A percentile compares a stretch with the other conserved stretches of the same genome.
phyloP scores from a whole-genome alignment of 2,113 vertebrate genomes.

The Brachionichthys hirsutus region DNA sequence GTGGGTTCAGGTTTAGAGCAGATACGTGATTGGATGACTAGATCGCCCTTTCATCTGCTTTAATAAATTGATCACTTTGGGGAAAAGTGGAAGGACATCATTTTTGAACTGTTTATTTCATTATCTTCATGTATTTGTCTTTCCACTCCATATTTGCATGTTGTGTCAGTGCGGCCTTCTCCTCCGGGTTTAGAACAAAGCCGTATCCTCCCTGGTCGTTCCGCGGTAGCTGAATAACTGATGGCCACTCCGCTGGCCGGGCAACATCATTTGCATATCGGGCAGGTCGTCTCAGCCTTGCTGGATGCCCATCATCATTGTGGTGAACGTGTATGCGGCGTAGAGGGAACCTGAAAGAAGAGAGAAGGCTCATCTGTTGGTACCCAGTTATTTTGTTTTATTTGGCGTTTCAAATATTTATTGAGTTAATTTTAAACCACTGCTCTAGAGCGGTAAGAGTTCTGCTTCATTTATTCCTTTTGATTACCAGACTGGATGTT shows the following conservation, averaged over 20 bases:
- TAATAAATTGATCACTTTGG: too few species aligned
- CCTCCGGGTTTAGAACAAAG: constrained; percentile 39
- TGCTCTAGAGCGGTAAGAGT: constrained; percentile 67
- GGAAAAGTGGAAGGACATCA: too few species aligned
- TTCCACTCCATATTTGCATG: constrained; percentile 68
- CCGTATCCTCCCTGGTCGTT: constrained; percentile 21
- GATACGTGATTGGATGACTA: too few species aligned
- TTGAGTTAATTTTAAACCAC: constrained; percentile 38
- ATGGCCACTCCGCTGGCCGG: constrained; percentile 33
- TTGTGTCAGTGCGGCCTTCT: constrained; percentile 23
- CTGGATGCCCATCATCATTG: constrained; percentile 2
- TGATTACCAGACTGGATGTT: too few species aligned
- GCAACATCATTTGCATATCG: constrained; percentile 64
- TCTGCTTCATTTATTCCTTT: constrained; percentile 3
- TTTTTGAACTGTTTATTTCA: too few species aligned
- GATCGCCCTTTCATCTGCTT: too few species aligned
- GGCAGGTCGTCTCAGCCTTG: constrained; percentile 26
- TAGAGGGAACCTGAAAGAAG: neutral
- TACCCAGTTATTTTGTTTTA: neutral
- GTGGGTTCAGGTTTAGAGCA: too few species aligned
- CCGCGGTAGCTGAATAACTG: constrained; percentile 54
- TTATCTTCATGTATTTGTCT: constrained; percentile 32
- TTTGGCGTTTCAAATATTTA: constrained; percentile 14
- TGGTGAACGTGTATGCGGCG: neutral
- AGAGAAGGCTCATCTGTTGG: too few species aligned